A percentile compares a stretch with the other conserved stretches of the same genome.
phyloP scores from a whole-genome alignment of 2,797 vertebrate genomes.

The Schizothorax lantsangensis region DNA sequence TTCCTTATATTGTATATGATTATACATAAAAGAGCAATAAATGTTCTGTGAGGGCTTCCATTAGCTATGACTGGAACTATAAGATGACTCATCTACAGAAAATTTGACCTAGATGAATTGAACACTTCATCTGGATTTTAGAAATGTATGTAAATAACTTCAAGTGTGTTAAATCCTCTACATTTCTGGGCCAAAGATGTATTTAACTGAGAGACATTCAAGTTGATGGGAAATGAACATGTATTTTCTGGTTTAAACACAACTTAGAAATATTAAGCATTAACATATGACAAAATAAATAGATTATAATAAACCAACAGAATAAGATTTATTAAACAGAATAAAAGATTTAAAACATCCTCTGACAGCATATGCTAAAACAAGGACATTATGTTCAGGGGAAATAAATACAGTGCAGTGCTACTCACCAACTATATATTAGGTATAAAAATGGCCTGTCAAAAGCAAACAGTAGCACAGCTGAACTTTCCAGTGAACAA shows the following conservation, averaged over 20 bases:
- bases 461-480: slow-evolving; percentile 4
- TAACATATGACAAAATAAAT: not conserved
- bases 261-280: not conserved
- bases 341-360: slow-evolving; percentile 10
- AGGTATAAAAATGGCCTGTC: not conserved
- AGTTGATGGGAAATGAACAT: not conserved
- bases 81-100: not conserved
- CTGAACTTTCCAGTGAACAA: slow-evolving; percentile 8
- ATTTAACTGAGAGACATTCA: not conserved
- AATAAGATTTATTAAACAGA: not conserved
- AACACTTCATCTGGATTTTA: slow-evolving; percentile 26
- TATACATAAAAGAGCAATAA: not conserved
- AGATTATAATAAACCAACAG: not conserved
- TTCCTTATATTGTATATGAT: not conserved
- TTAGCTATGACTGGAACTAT: not conserved
- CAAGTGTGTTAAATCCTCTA: slow-evolving; percentile 13
- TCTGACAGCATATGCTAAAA: slow-evolving; percentile 11
- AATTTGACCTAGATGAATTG: slow-evolving; percentile 4
- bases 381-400: not conserved
- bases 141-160: slow-evolving; percentile 9
- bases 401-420: slow-evolving; percentile 14
- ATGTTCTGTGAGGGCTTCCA: not conserved
- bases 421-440: not conserved
- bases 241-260: not conserved
- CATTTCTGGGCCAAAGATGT: not conserved